Conservation (phyloP, 1,140 invertebrate genomes). For the Polypedilum vanderplanki region DNA sequence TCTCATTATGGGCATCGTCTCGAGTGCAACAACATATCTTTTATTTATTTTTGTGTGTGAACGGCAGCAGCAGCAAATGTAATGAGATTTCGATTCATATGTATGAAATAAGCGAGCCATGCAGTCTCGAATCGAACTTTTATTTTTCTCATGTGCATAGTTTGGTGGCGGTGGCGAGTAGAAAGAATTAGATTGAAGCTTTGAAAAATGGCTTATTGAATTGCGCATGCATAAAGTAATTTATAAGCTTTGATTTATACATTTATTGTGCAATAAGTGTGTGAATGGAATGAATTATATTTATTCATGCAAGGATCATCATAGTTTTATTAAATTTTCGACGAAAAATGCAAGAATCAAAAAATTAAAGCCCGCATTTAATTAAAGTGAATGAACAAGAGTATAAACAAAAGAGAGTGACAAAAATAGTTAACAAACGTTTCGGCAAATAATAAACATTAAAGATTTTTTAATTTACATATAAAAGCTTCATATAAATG, state of each 20-base stretch:
- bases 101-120: background rate
- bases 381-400: background rate
- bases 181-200: too few relatives aligned
- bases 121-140: background rate
- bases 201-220: too few relatives aligned
- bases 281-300: too few relatives aligned
- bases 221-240: too few relatives aligned
- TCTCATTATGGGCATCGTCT: conserved; percentile 15
- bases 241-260: too few relatives aligned
- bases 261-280: too few relatives aligned
- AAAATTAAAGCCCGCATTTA: conserved; percentile 8
- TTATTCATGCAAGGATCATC: too few relatives aligned
- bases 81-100: background rate
- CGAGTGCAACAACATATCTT: conserved; percentile 3
- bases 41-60: conserved; percentile 1
- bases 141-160: too few relatives aligned
- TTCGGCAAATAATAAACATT: background rate
- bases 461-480: background rate
- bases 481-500: conserved; percentile 1
- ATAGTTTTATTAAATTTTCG: background rate
- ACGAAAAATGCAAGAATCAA: background rate
- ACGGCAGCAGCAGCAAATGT: background rate
- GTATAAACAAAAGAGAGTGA: background rate
- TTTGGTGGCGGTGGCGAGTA: too few relatives aligned
- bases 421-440: background rate